Base-by-base conservation (phyloP, 2,888 invertebrate species). In the Malthinus seriepunctatus region DNA sequence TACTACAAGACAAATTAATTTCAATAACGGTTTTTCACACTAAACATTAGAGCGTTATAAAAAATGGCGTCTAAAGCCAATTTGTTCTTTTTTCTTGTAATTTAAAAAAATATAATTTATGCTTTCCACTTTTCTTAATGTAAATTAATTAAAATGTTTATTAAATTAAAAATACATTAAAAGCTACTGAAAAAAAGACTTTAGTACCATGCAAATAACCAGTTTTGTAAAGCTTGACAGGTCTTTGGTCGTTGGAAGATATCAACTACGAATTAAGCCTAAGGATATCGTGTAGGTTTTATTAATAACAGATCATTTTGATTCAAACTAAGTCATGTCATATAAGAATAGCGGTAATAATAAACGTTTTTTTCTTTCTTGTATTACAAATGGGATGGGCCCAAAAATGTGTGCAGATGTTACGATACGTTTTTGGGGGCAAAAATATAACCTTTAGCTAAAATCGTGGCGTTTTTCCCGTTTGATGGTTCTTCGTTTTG, bases 321-420 rank as follows among this genome's bases (percentile, higher is more conserved):
- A 54, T 58, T 50, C 59, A 49, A 58, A 64, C 56, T 63, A 63
- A 63, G 64, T 64, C 64, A 64, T 60, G 62, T 60, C 62, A 58
- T 23, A 23, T 60, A 64, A 60, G 58, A 58, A 56, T 63, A 64
- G 63, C 64, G 63, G 63, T 64, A 56, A 60, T 44, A 54, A 60
- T 54, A 60, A 64, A 63, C 56, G 55, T 47, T 15, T 15, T 42
- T 42, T 42, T 15, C 12, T 42, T 23, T 2, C 23, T 23, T 5
- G 23, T 15, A 42, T 42, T 23, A 42, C 39, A 42, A 42, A 42
- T 42, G 39, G 39, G 39, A 42, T 15, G 39, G 39, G 39, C 23
- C 39, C 23, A 23, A 23, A 23, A 23, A 23, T 23, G 23, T 23
- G 23, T 23, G 23, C 23, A 23, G 23, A 23, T 23, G 23, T 23